A percentile compares a stretch with the other conserved stretches of the same genome.
Conservation (phyloP, 2,797 vertebrate genomes). For the Molossus molossus region DNA sequence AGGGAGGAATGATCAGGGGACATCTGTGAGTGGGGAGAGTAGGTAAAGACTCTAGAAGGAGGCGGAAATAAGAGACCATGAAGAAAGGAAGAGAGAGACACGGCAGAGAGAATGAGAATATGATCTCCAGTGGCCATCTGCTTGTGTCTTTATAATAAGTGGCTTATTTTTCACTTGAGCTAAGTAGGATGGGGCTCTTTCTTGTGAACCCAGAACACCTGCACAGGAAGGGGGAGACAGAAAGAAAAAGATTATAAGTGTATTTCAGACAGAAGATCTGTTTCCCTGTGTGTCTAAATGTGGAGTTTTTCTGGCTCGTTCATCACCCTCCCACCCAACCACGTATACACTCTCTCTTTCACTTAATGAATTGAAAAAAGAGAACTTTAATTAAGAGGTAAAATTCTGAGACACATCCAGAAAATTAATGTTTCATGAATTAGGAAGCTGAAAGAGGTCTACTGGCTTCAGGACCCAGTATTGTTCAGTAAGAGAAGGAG, state of each 20-base stretch:
- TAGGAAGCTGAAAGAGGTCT: neutral
- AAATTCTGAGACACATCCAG: slow-evolving; percentile 8
- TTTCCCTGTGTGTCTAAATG: slow-evolving; percentile 40
- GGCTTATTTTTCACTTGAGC: neutral
- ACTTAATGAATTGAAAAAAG: neutral
- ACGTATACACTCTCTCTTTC: neutral
- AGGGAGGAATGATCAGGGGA: neutral
- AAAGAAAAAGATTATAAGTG: neutral
- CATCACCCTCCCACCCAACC: neutral
- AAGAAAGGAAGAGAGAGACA: neutral
- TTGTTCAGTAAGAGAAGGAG: neutral
- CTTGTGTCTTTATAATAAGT: neutral
- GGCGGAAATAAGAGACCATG: neutral
- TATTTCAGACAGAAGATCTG: neutral
- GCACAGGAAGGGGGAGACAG: neutral
- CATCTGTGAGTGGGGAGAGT: neutral
- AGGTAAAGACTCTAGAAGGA: neutral
- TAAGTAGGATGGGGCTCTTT: neutral
- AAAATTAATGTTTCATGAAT: slow-evolving; percentile 40
- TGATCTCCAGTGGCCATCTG: neutral
- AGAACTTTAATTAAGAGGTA: slow-evolving; percentile 1
- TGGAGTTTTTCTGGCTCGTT: neutral
- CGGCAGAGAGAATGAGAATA: neutral
- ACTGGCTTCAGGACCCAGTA: neutral
- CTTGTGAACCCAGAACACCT: slow-evolving; percentile 40